Evolutionary conservation across 2,888 invertebrate genomes (phyloP).

Genomic region (Brenthis ino): DNA sequence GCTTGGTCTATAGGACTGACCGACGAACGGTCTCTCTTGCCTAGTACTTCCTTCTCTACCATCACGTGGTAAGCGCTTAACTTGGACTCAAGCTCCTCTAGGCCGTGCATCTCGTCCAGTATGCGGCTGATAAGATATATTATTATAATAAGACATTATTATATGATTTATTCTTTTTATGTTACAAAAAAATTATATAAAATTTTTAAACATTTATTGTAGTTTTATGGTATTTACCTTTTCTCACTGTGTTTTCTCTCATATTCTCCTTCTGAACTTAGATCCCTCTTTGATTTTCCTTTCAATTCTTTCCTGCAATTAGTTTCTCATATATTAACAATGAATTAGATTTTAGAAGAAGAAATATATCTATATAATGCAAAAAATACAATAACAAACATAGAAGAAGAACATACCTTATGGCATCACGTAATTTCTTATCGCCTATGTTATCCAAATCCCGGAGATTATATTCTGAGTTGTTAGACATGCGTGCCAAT

Average conservation of each 20-base stretch:
- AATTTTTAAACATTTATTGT: neutral
- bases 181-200: no score
- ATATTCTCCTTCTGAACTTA: constrained; percentile 77
- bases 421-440: constrained; percentile 85
- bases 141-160: no score
- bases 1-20: constrained; percentile 73
- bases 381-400: no score
- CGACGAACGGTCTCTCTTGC: constrained; percentile 70
- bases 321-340: neutral
- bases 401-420: constrained; percentile 73
- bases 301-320: constrained; percentile 74
- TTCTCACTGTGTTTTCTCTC: constrained; percentile 77
- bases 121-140: constrained; percentile 61
- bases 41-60: constrained; percentile 85
- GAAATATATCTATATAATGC: no score
- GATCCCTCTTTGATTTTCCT: constrained; percentile 74
- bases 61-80: constrained; percentile 90
- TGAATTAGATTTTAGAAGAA: neutral
- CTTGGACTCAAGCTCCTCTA: constrained; percentile 89
- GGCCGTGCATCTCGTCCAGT: constrained; percentile 86
- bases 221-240: constrained; percentile 55
- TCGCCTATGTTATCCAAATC: constrained; percentile 84
- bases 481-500: constrained; percentile 78
- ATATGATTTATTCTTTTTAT: no score
- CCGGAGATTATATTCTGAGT: constrained; percentile 83